Evolutionary conservation across 2,888 invertebrate genomes (phyloP).

Genomic region (Sicus ferrugineus): DNA sequence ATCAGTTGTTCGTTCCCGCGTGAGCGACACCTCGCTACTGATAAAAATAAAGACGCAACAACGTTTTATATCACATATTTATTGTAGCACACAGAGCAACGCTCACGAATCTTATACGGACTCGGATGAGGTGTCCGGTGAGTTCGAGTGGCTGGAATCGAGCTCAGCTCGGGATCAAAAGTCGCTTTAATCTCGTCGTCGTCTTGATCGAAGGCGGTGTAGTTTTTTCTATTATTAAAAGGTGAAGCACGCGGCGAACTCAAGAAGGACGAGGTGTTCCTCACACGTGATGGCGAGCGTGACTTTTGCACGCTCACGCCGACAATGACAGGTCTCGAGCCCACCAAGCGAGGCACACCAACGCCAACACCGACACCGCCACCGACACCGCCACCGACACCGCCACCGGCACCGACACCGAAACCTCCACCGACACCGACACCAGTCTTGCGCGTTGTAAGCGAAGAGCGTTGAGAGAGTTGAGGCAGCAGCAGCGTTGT

Average conservation of each 20-base stretch:
- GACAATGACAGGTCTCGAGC: conserved; percentile 3
- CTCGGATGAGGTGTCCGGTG: conserved; percentile 27
- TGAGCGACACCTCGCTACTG: no score
- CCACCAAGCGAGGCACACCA: not conserved
- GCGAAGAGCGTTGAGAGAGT: conserved; percentile 12
- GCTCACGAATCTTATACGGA: conserved; percentile 48
- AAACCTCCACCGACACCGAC: no score
- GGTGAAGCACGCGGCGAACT: conserved; percentile 51
- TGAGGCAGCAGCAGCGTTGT: conserved; percentile 1
- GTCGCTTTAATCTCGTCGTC: conserved; percentile 39
- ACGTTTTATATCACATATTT: conserved; percentile 50
- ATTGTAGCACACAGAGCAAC: conserved; percentile 55
- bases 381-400: no score
- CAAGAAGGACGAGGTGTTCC: conserved; percentile 44
- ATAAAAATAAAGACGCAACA: not conserved
- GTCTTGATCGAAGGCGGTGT: conserved; percentile 40
- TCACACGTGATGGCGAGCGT: conserved; percentile 35
- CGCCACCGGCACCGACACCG: no score
- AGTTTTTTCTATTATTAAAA: conserved; percentile 47
- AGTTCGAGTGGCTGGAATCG: conserved; percentile 27
- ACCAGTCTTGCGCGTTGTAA: no score
- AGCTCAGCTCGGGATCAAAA: conserved; percentile 38
- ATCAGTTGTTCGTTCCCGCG: no score
- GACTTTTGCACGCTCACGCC: conserved; percentile 30
- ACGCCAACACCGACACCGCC: no score